Conservation (phyloP, 2,113 vertebrate species). For the Oreamnos americanus region DNA sequence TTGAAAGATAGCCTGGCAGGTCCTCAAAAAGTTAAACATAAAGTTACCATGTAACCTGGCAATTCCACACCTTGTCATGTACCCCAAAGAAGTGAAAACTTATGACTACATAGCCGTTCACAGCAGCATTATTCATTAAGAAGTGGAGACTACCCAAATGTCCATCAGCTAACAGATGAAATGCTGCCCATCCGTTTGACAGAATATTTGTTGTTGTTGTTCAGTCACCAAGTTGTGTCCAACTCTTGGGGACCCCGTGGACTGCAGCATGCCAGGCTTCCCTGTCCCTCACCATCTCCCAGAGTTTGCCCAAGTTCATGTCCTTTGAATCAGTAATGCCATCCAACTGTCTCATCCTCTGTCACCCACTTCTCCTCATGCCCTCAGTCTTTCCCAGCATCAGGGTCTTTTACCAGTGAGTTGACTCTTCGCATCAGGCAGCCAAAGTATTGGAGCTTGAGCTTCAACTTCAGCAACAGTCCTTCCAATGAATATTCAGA, state of each 20-base stretch:
- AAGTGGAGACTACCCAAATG: background rate
- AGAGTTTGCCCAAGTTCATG: background rate
- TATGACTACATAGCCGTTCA: rapidly evolving
- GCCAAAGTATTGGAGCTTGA: background rate
- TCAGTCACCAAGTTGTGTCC: background rate
- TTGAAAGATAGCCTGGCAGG: background rate
- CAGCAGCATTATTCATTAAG: background rate
- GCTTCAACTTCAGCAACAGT: background rate
- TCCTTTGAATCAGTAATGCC: background rate
- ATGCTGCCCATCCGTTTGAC: rapidly evolving
- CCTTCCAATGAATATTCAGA: background rate
- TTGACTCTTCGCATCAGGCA: background rate
- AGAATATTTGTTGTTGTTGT: background rate
- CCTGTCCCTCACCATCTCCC: background rate
- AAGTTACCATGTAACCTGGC: too few relatives aligned
- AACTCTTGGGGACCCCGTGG: background rate
- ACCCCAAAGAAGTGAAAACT: background rate
- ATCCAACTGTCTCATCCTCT: background rate
- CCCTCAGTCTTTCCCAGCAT: background rate
- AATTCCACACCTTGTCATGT: background rate
- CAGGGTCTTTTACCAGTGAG: background rate
- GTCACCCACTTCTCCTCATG: background rate
- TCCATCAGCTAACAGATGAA: rapidly evolving
- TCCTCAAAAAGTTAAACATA: background rate
- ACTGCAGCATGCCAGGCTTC: background rate